These are phyloP conservation scores for Venustaconcha ellipsiformis DNA, from an alignment of 1,140 invertebrate genomes.

Conservation along the genomic window DNA sequence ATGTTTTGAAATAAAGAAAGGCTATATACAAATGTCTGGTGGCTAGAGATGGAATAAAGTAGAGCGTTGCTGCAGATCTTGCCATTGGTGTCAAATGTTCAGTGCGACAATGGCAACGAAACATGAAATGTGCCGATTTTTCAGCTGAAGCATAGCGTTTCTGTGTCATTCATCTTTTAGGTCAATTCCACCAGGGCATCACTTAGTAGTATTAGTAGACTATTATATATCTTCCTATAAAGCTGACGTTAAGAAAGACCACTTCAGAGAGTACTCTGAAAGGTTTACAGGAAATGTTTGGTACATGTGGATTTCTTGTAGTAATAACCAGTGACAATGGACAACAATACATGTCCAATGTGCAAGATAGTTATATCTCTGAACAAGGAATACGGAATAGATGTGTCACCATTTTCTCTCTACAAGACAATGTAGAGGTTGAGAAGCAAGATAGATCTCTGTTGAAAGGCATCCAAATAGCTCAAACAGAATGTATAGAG, in stretches of 20 bases:
- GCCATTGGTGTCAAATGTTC: conserved; percentile 40
- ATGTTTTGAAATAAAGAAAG: no score
- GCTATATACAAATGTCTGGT: no score
- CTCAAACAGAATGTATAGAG: conserved; percentile 30
- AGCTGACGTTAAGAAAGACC: conserved; percentile 27
- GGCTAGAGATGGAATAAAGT: not conserved
- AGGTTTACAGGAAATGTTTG: conserved; percentile 11
- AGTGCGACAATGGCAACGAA: conserved; percentile 16
- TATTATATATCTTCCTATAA: conserved; percentile 39
- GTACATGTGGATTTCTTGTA: conserved; percentile 31
- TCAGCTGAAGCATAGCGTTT: conserved; percentile 29
- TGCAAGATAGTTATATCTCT: conserved; percentile 19
- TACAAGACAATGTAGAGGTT: conserved; percentile 41
- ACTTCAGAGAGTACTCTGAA: conserved; percentile 16
- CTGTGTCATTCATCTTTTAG: conserved; percentile 35
- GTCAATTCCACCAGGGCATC: conserved; percentile 38
- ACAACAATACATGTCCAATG: conserved; percentile 23
- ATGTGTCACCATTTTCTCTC: not conserved
- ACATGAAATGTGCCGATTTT: conserved; percentile 21
- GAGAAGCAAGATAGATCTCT: conserved; percentile 37
- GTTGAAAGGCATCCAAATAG: conserved; percentile 37
- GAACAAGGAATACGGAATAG: not conserved
- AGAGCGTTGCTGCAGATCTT: conserved; percentile 33
- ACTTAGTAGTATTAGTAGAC: conserved; percentile 32
- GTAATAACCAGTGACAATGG: conserved; percentile 21